Percentiles rank a stretch among this genome's conserved stretches.
These are phyloP conservation scores for Hemichromis elongatus DNA, from an alignment of 2,113 vertebrate genomes.

Conservation along the genomic window DNA sequence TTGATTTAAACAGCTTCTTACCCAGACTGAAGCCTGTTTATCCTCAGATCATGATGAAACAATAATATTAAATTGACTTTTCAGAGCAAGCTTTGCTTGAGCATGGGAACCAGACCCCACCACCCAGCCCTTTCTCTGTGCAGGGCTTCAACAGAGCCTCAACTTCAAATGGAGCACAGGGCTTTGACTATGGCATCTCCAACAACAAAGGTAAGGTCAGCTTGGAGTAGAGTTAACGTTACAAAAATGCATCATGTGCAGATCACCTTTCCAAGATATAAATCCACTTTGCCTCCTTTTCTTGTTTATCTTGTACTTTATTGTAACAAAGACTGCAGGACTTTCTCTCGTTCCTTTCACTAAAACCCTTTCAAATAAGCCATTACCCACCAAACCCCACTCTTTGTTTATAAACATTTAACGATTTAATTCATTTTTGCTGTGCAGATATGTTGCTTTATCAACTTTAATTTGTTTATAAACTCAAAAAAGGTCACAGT, in stretches of 20 bases:
- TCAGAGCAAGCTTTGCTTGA: slow-evolving; percentile 90
- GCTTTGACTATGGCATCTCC: slow-evolving; percentile 95
- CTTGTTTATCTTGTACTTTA: neutral
- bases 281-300: neutral
- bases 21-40: neutral
- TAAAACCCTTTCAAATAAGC: neutral
- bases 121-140: slow-evolving; percentile 94
- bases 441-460: neutral
- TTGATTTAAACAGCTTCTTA: neutral
- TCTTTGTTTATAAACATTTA: neutral
- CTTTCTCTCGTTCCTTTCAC: neutral
- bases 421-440: neutral
- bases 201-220: slow-evolving; percentile 91
- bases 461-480: neutral
- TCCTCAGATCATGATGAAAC: neutral
- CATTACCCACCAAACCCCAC: neutral
- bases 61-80: neutral
- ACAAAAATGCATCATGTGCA: neutral
- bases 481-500: neutral
- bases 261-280: slow-evolving; percentile 4
- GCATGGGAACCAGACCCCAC: slow-evolving; percentile 90
- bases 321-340: neutral
- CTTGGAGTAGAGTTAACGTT: neutral
- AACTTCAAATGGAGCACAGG: slow-evolving; percentile 84
- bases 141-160: slow-evolving; percentile 89